Percentiles rank a stretch among this genome's conserved stretches.
Conservation (phyloP, 2,113 vertebrate genomes). For the Bathybates hornii region DNA sequence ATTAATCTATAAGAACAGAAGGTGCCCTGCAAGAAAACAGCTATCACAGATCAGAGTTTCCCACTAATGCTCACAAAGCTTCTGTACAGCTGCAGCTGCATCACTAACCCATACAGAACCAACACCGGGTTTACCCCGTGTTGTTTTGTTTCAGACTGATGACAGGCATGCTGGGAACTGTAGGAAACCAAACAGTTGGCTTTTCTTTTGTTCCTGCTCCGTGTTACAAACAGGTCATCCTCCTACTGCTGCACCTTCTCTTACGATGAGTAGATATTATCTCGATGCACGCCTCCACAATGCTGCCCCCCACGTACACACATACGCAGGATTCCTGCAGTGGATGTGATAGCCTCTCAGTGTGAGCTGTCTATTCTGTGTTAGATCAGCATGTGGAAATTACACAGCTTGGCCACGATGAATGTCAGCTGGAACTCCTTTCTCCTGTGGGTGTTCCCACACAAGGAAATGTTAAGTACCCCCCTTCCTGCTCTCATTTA, state of each 20-base stretch:
- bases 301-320: background rate
- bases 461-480: slow-evolving; percentile 34
- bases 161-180: background rate
- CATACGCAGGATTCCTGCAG: background rate
- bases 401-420: slow-evolving; percentile 35
- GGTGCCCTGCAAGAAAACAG: background rate
- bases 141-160: background rate
- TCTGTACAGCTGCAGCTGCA: background rate
- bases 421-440: background rate
- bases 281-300: slow-evolving; percentile 30
- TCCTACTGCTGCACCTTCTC: slow-evolving; percentile 9
- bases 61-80: background rate
- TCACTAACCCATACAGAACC: background rate
- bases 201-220: background rate
- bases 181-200: background rate
- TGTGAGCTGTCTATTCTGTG: background rate
- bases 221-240: background rate
- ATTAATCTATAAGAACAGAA: background rate
- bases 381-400: slow-evolving; percentile 47
- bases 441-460: slow-evolving; percentile 22
- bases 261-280: slow-evolving; percentile 56
- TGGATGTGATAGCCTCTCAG: slow-evolving; percentile 48
- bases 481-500: slow-evolving; percentile 20
- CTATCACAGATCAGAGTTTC: background rate
- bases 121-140: background rate